Percentiles rank a stretch among this genome's conserved stretches.
These are phyloP conservation scores for Limnephilus rhombicus DNA, from an alignment of 2,888 invertebrate species.

Conservation along the genomic window DNA sequence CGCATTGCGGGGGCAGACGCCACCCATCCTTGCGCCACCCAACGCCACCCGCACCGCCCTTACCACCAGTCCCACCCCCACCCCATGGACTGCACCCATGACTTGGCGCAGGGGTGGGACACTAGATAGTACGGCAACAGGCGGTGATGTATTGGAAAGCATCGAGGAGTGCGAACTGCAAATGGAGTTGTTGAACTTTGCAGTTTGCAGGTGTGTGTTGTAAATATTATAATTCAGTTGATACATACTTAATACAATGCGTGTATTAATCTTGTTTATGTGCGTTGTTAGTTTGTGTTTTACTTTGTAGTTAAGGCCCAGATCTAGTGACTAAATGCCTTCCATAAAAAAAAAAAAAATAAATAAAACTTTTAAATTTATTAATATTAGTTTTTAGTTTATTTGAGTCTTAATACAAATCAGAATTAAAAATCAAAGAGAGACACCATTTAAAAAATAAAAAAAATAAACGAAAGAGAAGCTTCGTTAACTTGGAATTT, in stretches of 20 bases:
- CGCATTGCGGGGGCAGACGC: constrained; percentile 22
- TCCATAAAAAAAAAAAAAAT: neutral
- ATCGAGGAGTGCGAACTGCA: no score
- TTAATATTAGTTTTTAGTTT: no score
- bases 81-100: neutral
- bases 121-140: neutral
- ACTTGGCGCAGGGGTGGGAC: neutral
- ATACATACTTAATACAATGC: neutral
- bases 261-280: neutral
- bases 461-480: no score
- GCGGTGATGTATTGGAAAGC: neutral
- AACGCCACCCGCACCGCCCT: neutral
- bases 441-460: no score
- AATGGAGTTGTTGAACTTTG: neutral
- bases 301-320: neutral
- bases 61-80: neutral
- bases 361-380: no score
- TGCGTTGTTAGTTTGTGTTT: neutral
- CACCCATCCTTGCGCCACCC: neutral
- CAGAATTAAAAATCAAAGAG: no score
- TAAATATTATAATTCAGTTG: neutral
- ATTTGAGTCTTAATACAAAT: no score
- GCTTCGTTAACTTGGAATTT: no score
- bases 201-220: neutral
- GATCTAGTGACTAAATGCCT: neutral